Evolutionary conservation across 92 coral and sea anemone species (phyloP), one percentile per base, ranked within the genome.

Genomic region (Desmophyllum pertusum): DNA sequence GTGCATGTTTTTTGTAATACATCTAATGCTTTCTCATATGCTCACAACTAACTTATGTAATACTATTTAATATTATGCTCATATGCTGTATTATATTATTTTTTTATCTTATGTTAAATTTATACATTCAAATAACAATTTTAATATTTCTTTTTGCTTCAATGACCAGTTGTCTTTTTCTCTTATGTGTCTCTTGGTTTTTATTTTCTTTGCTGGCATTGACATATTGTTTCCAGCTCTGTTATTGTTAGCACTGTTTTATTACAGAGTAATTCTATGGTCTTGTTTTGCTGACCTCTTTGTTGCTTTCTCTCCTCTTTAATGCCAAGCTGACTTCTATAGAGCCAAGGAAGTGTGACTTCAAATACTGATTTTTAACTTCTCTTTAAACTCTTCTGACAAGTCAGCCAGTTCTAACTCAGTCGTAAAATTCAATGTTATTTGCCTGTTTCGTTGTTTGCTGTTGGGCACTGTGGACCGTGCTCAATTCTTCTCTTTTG

Each of bases 381-480:
- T 51, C 65, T 55, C 48, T 63, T 63, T 72, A 76, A 21, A 63
- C 36, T 38, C n/a, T 68, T 53, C 71, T 33, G 71, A 66, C 6
- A 36, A 35, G 83, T 72, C 86, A 72, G 86, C 86, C 86, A 82
- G 86, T 82, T 82, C 86, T 82, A 82, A 72, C 25, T 38, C 53
- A 23, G 52, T 59, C 5, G 10, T 51, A 33, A 35, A 38, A 35
- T 50, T 41, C 25, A 42, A 42, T 0, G 51, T 73, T 75, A 11
- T 53, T 37, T 75, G 38, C 43, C 38, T 38, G 68, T 29, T 7
- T 59, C 39, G 2, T 52, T 75, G 55, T 40, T 78, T 63, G 71
- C 70, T 41, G 15, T 9, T 46, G 37, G 14, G 43, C 33, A 38
- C 66, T 17, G 2, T 75, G 10, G 15, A n/a, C n/a, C n/a, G 31